Evolutionary conservation across 2,888 invertebrate genomes (phyloP).

Genomic region (Acronicta psi): DNA sequence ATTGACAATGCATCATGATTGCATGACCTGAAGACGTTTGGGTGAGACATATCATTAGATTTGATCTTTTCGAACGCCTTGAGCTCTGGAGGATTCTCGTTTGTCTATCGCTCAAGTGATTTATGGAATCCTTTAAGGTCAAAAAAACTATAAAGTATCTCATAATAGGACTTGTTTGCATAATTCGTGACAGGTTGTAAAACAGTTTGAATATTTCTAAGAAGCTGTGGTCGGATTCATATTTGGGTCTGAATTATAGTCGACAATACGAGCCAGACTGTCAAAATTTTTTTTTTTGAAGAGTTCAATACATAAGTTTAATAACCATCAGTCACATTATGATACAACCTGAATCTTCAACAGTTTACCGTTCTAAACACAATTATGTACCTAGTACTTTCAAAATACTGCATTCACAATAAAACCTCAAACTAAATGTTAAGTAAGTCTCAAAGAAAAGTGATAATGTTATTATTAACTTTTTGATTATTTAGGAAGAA

Average conservation of each 20-base stretch:
- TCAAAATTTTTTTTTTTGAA: too few species aligned
- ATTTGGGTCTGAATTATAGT: too few species aligned
- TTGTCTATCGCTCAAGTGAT: constrained; percentile 58
- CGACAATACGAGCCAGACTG: too few species aligned
- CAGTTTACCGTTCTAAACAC: constrained; percentile 12
- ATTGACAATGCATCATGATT: constrained; percentile 73
- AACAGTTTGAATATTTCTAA: neutral
- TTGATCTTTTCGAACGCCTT: constrained; percentile 71
- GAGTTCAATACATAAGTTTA: too few species aligned
- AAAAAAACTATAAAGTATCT: constrained; percentile 10
- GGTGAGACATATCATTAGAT: constrained; percentile 73
- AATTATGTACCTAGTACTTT: constrained; percentile 20
- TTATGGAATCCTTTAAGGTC: constrained; percentile 51
- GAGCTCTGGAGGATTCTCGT: constrained; percentile 52
- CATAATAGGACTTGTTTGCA: constrained; percentile 3
- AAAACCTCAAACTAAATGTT: constrained; percentile 4
- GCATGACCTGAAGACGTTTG: constrained; percentile 69
- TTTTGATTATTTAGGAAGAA: neutral
- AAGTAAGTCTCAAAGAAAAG: neutral
- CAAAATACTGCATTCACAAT: constrained; percentile 7
- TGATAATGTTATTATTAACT: neutral
- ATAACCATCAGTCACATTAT: neutral
- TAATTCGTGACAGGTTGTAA: constrained; percentile 4
- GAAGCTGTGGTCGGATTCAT: constrained; percentile 1
- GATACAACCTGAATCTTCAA: constrained; percentile 8